These are phyloP conservation scores for Trichopoda pennipes DNA, from an alignment of 2,888 invertebrate species.

Conservation along the genomic window DNA sequence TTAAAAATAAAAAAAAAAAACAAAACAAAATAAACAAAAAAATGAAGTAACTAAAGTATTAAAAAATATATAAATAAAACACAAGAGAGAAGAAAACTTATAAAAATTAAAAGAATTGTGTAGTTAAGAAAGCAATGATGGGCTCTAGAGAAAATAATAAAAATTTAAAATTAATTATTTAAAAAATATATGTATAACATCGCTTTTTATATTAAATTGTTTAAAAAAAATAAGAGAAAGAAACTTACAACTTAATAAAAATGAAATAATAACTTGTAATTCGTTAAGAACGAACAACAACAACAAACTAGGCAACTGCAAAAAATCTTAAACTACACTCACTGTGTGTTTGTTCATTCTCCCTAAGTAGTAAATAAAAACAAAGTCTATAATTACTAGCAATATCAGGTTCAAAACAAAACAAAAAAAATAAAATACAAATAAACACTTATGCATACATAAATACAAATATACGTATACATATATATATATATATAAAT, in stretches of 20 bases:
- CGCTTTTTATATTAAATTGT: slow-evolving; percentile 26
- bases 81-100: slow-evolving; percentile 14
- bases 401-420: slow-evolving; percentile 58
- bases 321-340: slow-evolving; percentile 10
- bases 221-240: not conserved
- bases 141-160: slow-evolving; percentile 33
- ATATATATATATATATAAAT: slow-evolving; percentile 14
- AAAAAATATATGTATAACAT: slow-evolving; percentile 11
- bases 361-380: slow-evolving; percentile 34
- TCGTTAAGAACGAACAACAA: slow-evolving; percentile 38
- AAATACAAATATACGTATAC: slow-evolving; percentile 11
- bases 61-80: slow-evolving; percentile 29
- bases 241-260: not conserved
- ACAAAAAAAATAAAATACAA: not conserved
- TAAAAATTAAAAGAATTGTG: slow-evolving; percentile 23
- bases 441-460: not conserved
- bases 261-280: not conserved
- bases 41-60: slow-evolving; percentile 63
- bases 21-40: slow-evolving; percentile 9
- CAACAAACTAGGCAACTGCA: slow-evolving; percentile 19
- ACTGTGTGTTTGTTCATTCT: slow-evolving; percentile 43
- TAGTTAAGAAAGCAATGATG: slow-evolving; percentile 40
- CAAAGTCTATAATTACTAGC: slow-evolving; percentile 57
- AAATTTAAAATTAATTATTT: slow-evolving; percentile 42
- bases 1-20: not conserved